Conservation (phyloP, 2,888 invertebrate species). For the Stenichneumon culpator region DNA sequence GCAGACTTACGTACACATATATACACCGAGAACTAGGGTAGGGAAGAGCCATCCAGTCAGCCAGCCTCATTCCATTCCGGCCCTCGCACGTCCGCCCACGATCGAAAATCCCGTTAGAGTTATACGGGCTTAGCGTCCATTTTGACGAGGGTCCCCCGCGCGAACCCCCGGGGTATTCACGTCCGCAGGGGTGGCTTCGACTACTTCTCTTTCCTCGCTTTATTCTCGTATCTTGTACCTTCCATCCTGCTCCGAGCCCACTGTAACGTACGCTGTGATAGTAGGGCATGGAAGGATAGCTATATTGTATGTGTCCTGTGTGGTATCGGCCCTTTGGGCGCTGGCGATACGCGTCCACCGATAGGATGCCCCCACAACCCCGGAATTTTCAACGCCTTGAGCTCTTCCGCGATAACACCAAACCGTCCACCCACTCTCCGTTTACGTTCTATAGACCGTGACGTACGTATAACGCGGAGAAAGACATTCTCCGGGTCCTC, state of each 20-base stretch:
- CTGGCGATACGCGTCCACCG: conserved; percentile 53
- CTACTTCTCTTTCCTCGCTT: conserved; percentile 41
- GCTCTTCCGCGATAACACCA: conserved; percentile 62
- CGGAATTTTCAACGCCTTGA: conserved; percentile 47
- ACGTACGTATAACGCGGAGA: conserved; percentile 55
- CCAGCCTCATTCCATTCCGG: conserved; percentile 71
- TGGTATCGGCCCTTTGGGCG: conserved; percentile 67
- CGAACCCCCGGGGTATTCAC: conserved; percentile 54
- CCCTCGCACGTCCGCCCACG: conserved; percentile 82
- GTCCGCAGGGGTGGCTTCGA: conserved; percentile 60
- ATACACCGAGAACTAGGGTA: conserved; percentile 27
- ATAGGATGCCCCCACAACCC: conserved; percentile 54
- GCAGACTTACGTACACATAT: conserved; percentile 23
- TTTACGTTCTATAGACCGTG: conserved; percentile 15
- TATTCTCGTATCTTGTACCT: conserved; percentile 12
- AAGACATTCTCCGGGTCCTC: conserved; percentile 24
- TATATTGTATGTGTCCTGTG: conserved; percentile 49
- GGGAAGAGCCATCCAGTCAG: conserved; percentile 58
- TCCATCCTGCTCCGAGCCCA: conserved; percentile 22
- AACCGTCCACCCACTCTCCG: conserved; percentile 59
- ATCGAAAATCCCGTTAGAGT: conserved; percentile 85
- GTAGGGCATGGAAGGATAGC: background rate
- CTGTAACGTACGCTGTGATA: conserved; percentile 42
- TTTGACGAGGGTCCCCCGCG: conserved; percentile 82
- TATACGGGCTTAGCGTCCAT: conserved; percentile 85